Evolutionary conservation across 2,797 vertebrate genomes (phyloP).

Genomic region (Pseudopleuronectes americanus): DNA sequence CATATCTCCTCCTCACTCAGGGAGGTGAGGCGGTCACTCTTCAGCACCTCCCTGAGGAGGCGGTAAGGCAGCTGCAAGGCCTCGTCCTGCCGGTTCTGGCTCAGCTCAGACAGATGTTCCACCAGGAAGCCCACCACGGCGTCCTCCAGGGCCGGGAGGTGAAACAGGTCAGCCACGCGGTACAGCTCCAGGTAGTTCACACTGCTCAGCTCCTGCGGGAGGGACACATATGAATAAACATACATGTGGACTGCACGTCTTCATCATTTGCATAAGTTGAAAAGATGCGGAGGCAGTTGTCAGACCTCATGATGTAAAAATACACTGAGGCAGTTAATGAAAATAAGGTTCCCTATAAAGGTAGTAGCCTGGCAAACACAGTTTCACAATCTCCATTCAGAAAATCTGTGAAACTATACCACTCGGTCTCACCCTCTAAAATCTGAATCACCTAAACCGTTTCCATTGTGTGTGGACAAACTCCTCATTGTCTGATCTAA

Average conservation of each 20-base stretch:
- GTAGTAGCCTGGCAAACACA: neutral
- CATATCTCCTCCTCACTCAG: slow-evolving; percentile 97
- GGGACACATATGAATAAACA: slow-evolving; percentile 7
- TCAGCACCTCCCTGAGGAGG: slow-evolving; percentile 94
- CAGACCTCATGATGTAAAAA: slow-evolving; percentile 8
- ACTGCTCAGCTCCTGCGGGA: slow-evolving; percentile 92
- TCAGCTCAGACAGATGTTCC: slow-evolving; percentile 94
- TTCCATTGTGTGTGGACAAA: neutral
- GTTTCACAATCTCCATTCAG: neutral
- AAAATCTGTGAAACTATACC: neutral
- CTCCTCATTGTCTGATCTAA: neutral
- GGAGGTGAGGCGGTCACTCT: slow-evolving; percentile 96
- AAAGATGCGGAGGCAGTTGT: slow-evolving; percentile 12
- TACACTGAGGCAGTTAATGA: neutral
- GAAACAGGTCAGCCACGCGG: slow-evolving; percentile 96
- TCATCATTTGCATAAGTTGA: neutral
- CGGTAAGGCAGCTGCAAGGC: slow-evolving; percentile 93
- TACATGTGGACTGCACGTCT: neutral
- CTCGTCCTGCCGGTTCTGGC: slow-evolving; percentile 91
- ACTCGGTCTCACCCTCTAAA: too few species aligned
- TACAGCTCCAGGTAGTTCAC: slow-evolving; percentile 98
- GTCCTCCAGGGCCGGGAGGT: slow-evolving; percentile 94
- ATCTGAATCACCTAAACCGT: neutral
- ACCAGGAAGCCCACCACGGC: slow-evolving; percentile 96
- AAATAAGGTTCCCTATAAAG: neutral